These are phyloP conservation scores for Cheilosia grossa DNA, from an alignment of 2,888 invertebrate species.

Conservation along the genomic window DNA sequence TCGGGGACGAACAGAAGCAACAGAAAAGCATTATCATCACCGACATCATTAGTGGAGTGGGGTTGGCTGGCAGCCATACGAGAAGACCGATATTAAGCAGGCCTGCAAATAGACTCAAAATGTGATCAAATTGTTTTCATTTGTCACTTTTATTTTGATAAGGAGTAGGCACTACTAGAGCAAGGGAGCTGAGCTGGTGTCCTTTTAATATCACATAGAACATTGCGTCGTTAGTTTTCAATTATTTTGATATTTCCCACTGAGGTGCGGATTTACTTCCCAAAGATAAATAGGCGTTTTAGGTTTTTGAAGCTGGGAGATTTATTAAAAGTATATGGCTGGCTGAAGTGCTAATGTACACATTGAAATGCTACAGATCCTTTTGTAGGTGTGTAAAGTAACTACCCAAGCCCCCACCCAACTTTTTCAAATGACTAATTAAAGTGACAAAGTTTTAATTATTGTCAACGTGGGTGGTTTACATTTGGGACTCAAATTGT, in stretches of 20 bases:
- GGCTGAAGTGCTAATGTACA: conserved; percentile 27
- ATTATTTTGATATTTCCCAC: conserved; percentile 37
- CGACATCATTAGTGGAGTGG: conserved; percentile 13
- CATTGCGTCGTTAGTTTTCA: background rate
- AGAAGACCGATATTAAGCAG: conserved; percentile 26
- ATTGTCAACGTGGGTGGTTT: too few species aligned
- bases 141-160: conserved; percentile 55
- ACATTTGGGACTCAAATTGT: too few species aligned
- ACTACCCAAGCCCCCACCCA: background rate
- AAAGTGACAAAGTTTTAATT: background rate
- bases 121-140: conserved; percentile 56
- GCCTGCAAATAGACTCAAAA: conserved; percentile 49
- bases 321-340: conserved; percentile 31
- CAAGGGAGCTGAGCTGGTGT: background rate
- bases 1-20: conserved; percentile 37
- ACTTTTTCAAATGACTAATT: conserved; percentile 12
- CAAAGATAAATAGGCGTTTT: background rate
- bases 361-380: background rate
- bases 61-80: conserved; percentile 2
- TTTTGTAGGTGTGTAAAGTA: background rate
- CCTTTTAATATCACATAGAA: conserved; percentile 2
- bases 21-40: conserved; percentile 48
- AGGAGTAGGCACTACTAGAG: background rate
- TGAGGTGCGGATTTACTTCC: background rate
- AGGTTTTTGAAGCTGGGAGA: background rate